These are phyloP conservation scores for Stichopus chloronotus DNA, from an alignment of 35 echinoderm and acorn worm species.

Conservation along the genomic window DNA sequence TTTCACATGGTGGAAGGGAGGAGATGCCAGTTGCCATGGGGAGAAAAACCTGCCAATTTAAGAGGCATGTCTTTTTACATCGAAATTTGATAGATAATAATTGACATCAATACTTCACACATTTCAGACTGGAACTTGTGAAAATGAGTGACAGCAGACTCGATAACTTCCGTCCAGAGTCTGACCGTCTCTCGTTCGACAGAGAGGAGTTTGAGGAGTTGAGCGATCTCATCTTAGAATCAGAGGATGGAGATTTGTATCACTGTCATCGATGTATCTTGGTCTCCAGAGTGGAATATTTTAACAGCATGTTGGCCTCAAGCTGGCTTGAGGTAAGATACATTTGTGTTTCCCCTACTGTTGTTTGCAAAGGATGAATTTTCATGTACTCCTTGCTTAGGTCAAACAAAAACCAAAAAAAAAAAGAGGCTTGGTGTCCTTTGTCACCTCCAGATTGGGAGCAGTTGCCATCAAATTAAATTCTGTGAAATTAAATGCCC, in stretches of 20 bases:
- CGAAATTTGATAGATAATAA: too few species aligned
- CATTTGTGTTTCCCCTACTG: background rate
- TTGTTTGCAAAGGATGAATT: background rate
- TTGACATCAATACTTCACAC: background rate
- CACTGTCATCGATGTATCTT: slow-evolving; percentile 90
- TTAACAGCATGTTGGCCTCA: slow-evolving; percentile 91
- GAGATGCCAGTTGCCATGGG: too few species aligned
- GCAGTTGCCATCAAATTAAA: too few species aligned
- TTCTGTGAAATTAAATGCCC: too few species aligned
- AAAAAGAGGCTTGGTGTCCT: too few species aligned
- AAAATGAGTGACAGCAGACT: slow-evolving; percentile 73
- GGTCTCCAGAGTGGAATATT: slow-evolving; percentile 95
- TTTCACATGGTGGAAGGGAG: too few species aligned
- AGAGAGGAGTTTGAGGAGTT: slow-evolving; percentile 41
- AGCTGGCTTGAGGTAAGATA: slow-evolving; percentile 91
- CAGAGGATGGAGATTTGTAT: slow-evolving; percentile 73
- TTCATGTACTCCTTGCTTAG: too few species aligned
- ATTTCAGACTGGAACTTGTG: slow-evolving; percentile 80
- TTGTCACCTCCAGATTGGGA: background rate
- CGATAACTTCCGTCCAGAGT: slow-evolving; percentile 65
- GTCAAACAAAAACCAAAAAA: too few species aligned
- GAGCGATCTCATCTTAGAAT: slow-evolving; percentile 75
- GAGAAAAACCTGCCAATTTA: too few species aligned
- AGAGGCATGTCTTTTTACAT: too few species aligned
- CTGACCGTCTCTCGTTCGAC: slow-evolving; percentile 62